phyloP scores from a whole-genome alignment of 2,888 invertebrate species.

The Gordius sp. region DNA sequence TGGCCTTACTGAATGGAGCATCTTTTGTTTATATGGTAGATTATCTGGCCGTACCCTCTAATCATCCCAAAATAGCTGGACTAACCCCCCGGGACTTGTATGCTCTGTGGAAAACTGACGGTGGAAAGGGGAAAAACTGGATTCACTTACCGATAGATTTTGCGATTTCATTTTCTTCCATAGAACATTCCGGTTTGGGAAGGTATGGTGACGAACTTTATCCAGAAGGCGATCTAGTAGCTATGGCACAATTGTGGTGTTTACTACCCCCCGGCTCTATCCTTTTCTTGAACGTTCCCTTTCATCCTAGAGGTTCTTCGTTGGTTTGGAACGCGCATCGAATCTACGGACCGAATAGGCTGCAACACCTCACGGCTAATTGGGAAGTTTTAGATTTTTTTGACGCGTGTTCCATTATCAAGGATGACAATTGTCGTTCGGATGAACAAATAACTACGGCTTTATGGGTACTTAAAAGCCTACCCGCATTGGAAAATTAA shows the following conservation, averaged over 20 bases:
- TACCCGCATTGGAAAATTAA: too few species aligned
- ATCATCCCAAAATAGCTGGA: not conserved
- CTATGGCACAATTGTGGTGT: not conserved
- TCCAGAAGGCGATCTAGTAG: not conserved
- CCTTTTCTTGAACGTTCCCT: conserved; percentile 7
- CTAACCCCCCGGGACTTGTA: not conserved
- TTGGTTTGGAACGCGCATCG: conserved; percentile 12
- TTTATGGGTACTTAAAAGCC: not conserved
- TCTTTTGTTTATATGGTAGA: not conserved
- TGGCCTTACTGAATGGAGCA: conserved; percentile 1
- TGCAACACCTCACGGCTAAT: conserved; percentile 11
- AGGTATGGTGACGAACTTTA: not conserved
- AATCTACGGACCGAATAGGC: not conserved
- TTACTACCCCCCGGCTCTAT: not conserved
- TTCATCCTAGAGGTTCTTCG: not conserved
- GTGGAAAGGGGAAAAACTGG: not conserved
- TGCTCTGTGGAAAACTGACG: not conserved
- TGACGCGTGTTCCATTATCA: not conserved
- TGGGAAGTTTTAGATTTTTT: not conserved
- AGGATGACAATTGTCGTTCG: not conserved
- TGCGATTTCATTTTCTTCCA: conserved; percentile 1
- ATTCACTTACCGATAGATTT: not conserved
- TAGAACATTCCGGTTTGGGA: not conserved
- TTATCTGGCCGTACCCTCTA: not conserved
- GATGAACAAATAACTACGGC: not conserved